phyloP scores from a whole-genome alignment of 53 echinoderm and acorn worm species.

The Hippasteria phrygiana region DNA sequence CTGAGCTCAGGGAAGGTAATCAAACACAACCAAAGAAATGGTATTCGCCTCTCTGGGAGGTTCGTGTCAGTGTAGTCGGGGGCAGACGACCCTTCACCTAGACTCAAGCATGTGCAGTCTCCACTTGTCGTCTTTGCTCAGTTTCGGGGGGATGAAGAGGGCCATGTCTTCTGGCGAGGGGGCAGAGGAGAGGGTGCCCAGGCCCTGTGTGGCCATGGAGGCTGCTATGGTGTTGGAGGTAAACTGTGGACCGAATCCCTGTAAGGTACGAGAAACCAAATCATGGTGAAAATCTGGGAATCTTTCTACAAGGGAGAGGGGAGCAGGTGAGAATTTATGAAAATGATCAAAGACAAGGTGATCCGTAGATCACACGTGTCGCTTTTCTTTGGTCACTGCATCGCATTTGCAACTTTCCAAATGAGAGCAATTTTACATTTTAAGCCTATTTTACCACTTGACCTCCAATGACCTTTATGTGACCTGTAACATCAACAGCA shows the following conservation, averaged over 20 bases:
- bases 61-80: not conserved
- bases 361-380: too few species aligned
- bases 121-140: constrained; percentile 93
- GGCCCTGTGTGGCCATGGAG: constrained; percentile 44
- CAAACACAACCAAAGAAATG: too few species aligned
- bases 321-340: too few species aligned
- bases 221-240: constrained; percentile 87
- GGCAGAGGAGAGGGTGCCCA: constrained; percentile 9
- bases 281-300: not conserved
- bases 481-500: too few species aligned
- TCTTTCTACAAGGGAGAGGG: too few species aligned
- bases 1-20: too few species aligned
- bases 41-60: not conserved
- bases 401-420: too few species aligned
- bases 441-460: too few species aligned
- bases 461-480: too few species aligned
- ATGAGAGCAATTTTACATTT: too few species aligned
- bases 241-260: constrained; percentile 84
- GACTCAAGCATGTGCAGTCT: constrained; percentile 86
- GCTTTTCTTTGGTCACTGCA: too few species aligned
- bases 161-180: constrained; percentile 70
- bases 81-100: constrained; percentile 56
- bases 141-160: constrained; percentile 83
- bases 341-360: too few species aligned
- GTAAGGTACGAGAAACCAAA: not conserved